Conservation (phyloP, 2,888 invertebrate species). For the Arctia plantaginis region DNA sequence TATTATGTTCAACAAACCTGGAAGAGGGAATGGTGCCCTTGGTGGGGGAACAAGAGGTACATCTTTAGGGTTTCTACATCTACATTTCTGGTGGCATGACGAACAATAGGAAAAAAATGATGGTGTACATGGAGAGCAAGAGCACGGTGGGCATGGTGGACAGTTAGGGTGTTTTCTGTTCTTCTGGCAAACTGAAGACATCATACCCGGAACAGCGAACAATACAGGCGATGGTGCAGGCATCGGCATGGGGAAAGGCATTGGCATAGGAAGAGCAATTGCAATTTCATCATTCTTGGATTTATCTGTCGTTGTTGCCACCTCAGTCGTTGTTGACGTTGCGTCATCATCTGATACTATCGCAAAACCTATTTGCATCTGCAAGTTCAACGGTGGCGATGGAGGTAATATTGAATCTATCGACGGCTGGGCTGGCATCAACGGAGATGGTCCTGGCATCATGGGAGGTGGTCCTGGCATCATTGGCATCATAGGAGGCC, state of each 20-base stretch:
- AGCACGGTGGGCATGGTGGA: conserved; percentile 76
- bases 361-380: conserved; percentile 18
- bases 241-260: conserved; percentile 41
- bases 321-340: neutral
- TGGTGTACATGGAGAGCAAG: conserved; percentile 75
- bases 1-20: conserved; percentile 5
- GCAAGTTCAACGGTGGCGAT: conserved; percentile 9
- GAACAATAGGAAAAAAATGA: conserved; percentile 77
- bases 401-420: neutral
- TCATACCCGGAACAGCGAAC: conserved; percentile 60
- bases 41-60: conserved; percentile 58
- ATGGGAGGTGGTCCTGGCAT: neutral
- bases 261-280: conserved; percentile 3
- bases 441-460: neutral
- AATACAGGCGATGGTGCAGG: conserved; percentile 44
- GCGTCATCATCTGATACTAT: conserved; percentile 7
- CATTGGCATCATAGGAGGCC: neutral
- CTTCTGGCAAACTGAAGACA: conserved; percentile 39
- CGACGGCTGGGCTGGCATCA: neutral
- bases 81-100: conserved; percentile 72
- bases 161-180: conserved; percentile 53
- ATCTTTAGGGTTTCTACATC: conserved; percentile 61
- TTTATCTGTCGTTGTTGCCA: conserved; percentile 9
- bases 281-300: conserved; percentile 7
- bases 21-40: conserved; percentile 17